phyloP scores from a whole-genome alignment of 2,888 invertebrate species.

The Neria commutata region DNA sequence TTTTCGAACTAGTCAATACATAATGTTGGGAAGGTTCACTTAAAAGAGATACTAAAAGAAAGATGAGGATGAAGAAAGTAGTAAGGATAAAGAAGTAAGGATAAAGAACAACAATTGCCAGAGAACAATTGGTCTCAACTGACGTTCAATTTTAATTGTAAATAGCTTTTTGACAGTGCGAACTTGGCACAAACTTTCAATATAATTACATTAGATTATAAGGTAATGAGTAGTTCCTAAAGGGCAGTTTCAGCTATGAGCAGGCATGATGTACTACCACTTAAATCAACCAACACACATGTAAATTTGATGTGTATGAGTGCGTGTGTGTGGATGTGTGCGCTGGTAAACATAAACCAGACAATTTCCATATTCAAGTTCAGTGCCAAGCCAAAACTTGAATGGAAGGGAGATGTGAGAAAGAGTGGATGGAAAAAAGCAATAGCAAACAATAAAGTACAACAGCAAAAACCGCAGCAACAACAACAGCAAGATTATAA shows the following conservation, averaged over 20 bases:
- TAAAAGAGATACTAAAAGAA: too few relatives aligned
- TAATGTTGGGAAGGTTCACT: too few relatives aligned
- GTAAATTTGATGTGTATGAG: not conserved
- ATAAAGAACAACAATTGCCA: too few relatives aligned
- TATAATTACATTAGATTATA: not conserved
- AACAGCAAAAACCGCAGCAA: not conserved
- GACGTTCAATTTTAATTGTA: too few relatives aligned
- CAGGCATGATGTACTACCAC: not conserved
- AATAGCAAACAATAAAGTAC: not conserved
- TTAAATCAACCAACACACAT: not conserved
- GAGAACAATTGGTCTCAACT: too few relatives aligned
- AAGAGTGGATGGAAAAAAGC: not conserved
- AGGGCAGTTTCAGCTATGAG: not conserved
- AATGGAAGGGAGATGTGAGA: not conserved
- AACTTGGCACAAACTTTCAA: too few relatives aligned
- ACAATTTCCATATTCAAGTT: conserved; percentile 22
- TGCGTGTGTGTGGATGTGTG: not conserved
- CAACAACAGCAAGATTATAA: not conserved
- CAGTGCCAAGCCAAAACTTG: conserved; percentile 14
- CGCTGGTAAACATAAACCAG: conserved; percentile 7
- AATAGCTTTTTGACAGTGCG: too few relatives aligned
- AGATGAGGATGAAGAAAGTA: too few relatives aligned
- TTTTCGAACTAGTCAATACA: too few relatives aligned
- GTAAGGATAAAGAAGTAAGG: too few relatives aligned
- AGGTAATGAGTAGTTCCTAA: not conserved